phyloP scores from a whole-genome alignment of 1,140 invertebrate genomes.

The Cydia splendana region DNA sequence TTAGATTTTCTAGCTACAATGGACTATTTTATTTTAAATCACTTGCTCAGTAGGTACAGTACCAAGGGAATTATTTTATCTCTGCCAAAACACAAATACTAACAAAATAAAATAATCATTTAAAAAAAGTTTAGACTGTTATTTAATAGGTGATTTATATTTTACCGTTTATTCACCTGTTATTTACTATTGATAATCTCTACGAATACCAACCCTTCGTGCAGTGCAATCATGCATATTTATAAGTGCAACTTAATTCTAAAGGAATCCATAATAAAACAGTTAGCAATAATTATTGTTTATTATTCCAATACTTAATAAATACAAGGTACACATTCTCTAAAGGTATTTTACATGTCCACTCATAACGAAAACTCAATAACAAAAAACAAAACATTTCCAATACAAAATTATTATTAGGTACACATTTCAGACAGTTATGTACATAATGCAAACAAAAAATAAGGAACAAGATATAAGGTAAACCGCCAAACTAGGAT shows the following conservation, averaged over 20 bases:
- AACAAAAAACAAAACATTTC: constrained; percentile 15
- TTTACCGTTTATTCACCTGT: not conserved
- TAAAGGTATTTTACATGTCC: constrained; percentile 4
- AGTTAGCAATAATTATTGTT: constrained; percentile 19
- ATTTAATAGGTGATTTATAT: no score
- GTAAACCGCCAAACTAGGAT: constrained; percentile 18
- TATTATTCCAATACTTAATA: constrained; percentile 22
- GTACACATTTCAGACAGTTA: constrained; percentile 1
- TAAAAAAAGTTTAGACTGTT: no score
- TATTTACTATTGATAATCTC: not conserved
- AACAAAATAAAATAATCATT: no score
- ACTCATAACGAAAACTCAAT: constrained; percentile 4
- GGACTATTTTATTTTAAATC: no score
- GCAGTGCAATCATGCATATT: constrained; percentile 27
- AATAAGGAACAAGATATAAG: not conserved
- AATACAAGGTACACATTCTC: constrained; percentile 29
- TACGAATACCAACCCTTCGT: not conserved
- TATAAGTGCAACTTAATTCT: constrained; percentile 11
- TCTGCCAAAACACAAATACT: no score
- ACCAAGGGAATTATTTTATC: no score
- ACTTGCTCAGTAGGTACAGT: no score
- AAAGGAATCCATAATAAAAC: constrained; percentile 26
- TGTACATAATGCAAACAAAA: constrained; percentile 14
- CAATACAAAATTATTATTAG: constrained; percentile 19
- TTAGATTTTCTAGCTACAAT: no score